phyloP scores from a whole-genome alignment of 2,113 vertebrate species.

The Australoheros scitulus region DNA sequence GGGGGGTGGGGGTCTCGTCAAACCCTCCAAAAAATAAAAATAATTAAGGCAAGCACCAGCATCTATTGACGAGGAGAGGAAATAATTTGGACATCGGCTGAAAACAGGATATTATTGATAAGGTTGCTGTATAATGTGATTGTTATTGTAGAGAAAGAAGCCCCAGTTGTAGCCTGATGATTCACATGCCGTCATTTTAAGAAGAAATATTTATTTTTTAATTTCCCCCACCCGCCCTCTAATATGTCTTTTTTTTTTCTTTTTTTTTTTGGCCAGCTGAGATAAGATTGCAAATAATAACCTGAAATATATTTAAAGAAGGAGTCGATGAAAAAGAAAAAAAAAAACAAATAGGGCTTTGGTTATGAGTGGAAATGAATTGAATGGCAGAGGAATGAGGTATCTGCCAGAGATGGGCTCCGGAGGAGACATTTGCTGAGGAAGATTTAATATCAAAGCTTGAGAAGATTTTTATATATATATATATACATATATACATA shows the following conservation, averaged over 20 bases:
- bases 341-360: constrained; percentile 21
- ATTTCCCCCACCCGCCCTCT: constrained; percentile 16
- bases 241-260: constrained; percentile 9
- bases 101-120: constrained; percentile 61
- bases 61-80: constrained; percentile 63
- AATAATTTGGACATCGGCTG: constrained; percentile 56
- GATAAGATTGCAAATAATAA: constrained; percentile 20
- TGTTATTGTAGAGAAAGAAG: constrained; percentile 49
- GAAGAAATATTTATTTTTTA: constrained; percentile 72
- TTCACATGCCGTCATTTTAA: constrained; percentile 80
- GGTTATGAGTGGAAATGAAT: constrained; percentile 61
- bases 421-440: constrained; percentile 67
- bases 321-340: neutral
- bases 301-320: constrained; percentile 3
- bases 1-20: constrained; percentile 30
- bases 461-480: neutral
- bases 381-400: constrained; percentile 64
- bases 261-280: constrained; percentile 12
- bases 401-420: constrained; percentile 69
- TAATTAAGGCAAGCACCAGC: constrained; percentile 41
- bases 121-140: constrained; percentile 55
- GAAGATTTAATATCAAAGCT: constrained; percentile 9
- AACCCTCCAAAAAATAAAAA: constrained; percentile 15
- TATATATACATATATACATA: neutral
- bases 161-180: constrained; percentile 66